Evolutionary conservation across 2,888 invertebrate species (phyloP), one percentile per base, ranked within the genome.

Genomic region (Euzophera pinguis): DNA sequence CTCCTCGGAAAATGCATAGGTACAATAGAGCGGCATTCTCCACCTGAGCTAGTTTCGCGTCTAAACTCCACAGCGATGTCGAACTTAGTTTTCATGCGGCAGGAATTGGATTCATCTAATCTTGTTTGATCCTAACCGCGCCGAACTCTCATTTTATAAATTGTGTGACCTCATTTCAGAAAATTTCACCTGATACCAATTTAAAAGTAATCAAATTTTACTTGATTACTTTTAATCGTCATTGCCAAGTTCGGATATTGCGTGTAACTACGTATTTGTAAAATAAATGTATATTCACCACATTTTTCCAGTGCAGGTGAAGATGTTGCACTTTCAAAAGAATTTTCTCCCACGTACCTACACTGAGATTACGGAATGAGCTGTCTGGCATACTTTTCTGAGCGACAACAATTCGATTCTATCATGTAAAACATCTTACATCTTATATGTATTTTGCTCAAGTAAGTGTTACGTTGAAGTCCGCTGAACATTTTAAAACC

Each of bases 61-160:
- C 45, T 43, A 29, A 43, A 29, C 29, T 29, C 10, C 13, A 45
- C 22, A n/a, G 27, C 27, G 42, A 43, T 43, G 42, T 13, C 42
- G 12, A 43, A 43, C 42, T 43, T 10, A 45, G 45, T 45, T 45
- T 45, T 10, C 32, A n/a, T 32, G 32, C 34, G 45, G 45, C 45
- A 45, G 45, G 45, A 45, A 34, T 45, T 45, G 32, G n/a, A 32
- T 16, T 32, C 32, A 16, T 32, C 45, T 45, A 45, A 45, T 45
- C 32, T 45, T 12, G 45, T 45, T 45, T 14, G 34, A 45, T 45
- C 45, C 32, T 14, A 32, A 14, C 14, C 34, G 14, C n/a, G 16
- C 34, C 16, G 16, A 45, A 32, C 32, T 32, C 32, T 32, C 45
- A 45, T 34, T 32, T 45, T 32, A 45, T 32, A 45, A 45, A 45